Evolutionary conservation across 2,113 vertebrate species (phyloP).

Genomic region (Cephalopholis sonnerati): DNA sequence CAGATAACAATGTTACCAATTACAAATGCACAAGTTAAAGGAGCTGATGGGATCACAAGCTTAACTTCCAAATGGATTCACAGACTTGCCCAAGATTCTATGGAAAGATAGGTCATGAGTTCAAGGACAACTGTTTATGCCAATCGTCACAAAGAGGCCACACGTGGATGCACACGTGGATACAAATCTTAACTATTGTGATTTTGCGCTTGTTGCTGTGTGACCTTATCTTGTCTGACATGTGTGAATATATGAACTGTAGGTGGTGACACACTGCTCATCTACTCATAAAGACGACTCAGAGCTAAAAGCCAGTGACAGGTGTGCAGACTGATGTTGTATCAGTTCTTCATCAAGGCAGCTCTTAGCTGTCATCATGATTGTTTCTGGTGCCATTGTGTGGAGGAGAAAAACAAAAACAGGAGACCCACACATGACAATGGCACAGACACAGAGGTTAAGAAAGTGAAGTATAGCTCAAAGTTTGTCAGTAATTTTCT

Average conservation of each 20-base stretch:
- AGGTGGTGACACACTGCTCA: constrained; percentile 4
- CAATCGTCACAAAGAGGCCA: no score
- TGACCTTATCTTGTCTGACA: constrained; percentile 26
- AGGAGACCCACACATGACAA: neutral
- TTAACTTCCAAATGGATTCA: no score
- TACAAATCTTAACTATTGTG: no score
- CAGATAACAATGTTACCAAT: no score
- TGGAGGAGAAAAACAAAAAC: neutral
- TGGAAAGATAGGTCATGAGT: no score
- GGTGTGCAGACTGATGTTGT: constrained; percentile 42
- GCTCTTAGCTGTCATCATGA: constrained; percentile 16
- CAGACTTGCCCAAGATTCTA: no score
- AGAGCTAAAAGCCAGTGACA: constrained; percentile 38
- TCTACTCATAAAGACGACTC: neutral
- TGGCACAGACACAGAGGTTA: neutral
- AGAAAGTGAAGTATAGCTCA: neutral
- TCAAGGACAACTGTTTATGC: no score
- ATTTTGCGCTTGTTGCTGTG: neutral
- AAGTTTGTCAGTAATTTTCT: neutral
- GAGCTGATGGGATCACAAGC: no score
- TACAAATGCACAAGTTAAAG: no score
- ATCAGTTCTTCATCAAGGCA: constrained; percentile 36
- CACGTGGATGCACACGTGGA: no score
- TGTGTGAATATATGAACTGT: neutral
- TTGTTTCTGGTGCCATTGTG: neutral